A percentile compares a stretch with the other conserved stretches of the same genome.
Conservation (phyloP, 2,797 vertebrate species). For the Karalla daura region DNA sequence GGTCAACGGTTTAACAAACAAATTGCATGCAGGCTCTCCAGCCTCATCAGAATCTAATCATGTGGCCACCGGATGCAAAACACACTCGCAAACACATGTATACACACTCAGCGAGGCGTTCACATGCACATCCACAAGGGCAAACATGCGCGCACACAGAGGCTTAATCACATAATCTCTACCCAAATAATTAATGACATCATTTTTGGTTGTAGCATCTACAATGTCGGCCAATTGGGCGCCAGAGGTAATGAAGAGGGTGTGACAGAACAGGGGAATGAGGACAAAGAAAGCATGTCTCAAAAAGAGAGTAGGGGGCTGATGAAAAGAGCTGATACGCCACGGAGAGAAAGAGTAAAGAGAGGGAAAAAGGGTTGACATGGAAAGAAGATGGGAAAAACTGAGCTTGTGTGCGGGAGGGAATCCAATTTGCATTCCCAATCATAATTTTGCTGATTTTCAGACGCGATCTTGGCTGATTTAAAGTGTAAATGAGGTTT, state of each 20-base stretch:
- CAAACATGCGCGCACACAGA: slow-evolving; percentile 5
- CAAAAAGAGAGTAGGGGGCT: slow-evolving; percentile 2
- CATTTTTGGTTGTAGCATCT: slow-evolving; percentile 51
- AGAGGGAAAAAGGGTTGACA: not conserved
- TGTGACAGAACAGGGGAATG: slow-evolving; percentile 8
- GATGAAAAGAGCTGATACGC: slow-evolving; percentile 7
- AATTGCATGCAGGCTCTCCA: slow-evolving; percentile 34
- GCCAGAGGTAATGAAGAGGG: slow-evolving; percentile 46
- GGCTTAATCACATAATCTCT: slow-evolving; percentile 72
- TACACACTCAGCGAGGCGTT: slow-evolving; percentile 10
- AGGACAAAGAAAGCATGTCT: slow-evolving; percentile 48
- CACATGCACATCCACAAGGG: slow-evolving; percentile 15
- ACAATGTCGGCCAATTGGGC: slow-evolving; percentile 52
- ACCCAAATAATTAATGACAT: slow-evolving; percentile 78
- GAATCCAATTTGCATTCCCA: not conserved
- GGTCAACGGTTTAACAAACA: slow-evolving; percentile 43
- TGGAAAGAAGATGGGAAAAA: not conserved
- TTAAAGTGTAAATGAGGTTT: not conserved
- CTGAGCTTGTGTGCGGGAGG: not conserved
- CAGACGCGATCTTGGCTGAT: not conserved
- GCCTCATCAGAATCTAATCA: slow-evolving; percentile 61
- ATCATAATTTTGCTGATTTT: not conserved
- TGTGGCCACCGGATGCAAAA: slow-evolving; percentile 40
- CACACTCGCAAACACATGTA: slow-evolving; percentile 6
- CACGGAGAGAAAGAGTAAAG: slow-evolving; percentile 7